Percentiles rank a stretch among this genome's conserved stretches.
These are phyloP conservation scores for Rhegmatorhina hoffmannsi DNA, from an alignment of 2,113 vertebrate species.

Conservation along the genomic window DNA sequence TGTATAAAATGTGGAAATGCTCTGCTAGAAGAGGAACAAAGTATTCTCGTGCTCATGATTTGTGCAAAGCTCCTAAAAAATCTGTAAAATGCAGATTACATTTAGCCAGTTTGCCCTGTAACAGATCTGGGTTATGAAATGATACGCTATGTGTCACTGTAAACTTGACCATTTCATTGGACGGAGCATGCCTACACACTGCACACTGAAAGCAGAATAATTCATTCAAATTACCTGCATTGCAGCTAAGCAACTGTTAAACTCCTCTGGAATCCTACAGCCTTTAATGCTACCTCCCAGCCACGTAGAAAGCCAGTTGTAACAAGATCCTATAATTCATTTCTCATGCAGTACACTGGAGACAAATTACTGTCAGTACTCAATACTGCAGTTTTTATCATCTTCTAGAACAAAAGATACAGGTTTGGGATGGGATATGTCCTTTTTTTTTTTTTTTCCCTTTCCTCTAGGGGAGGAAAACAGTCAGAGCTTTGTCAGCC, in stretches of 20 bases:
- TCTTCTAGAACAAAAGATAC: slow-evolving; percentile 22
- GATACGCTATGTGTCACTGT: not conserved
- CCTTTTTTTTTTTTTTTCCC: not conserved
- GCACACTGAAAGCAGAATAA: not conserved
- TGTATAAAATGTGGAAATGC: not conserved
- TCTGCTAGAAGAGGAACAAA: not conserved
- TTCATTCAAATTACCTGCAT: slow-evolving; percentile 49
- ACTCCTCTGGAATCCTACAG: slow-evolving; percentile 26
- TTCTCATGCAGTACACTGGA: slow-evolving; percentile 23
- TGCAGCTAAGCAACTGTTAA: slow-evolving; percentile 43
- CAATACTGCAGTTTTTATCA: slow-evolving; percentile 18
- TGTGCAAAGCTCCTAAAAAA: not conserved
- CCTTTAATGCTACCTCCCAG: slow-evolving; percentile 6
- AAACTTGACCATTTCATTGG: not conserved
- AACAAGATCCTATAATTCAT: slow-evolving; percentile 48
- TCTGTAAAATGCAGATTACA: not conserved
- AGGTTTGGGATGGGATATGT: not conserved
- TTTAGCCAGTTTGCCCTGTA: not conserved
- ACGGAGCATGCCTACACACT: not conserved
- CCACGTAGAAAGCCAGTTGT: not conserved
- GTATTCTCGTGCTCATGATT: not conserved
- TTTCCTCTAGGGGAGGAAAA: not conserved
- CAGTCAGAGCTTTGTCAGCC: slow-evolving; percentile 5
- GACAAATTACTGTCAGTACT: slow-evolving; percentile 53
- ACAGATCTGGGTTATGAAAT: not conserved